phyloP scores from a whole-genome alignment of 2,113 vertebrate genomes.

The Fulmarus glacialis region DNA sequence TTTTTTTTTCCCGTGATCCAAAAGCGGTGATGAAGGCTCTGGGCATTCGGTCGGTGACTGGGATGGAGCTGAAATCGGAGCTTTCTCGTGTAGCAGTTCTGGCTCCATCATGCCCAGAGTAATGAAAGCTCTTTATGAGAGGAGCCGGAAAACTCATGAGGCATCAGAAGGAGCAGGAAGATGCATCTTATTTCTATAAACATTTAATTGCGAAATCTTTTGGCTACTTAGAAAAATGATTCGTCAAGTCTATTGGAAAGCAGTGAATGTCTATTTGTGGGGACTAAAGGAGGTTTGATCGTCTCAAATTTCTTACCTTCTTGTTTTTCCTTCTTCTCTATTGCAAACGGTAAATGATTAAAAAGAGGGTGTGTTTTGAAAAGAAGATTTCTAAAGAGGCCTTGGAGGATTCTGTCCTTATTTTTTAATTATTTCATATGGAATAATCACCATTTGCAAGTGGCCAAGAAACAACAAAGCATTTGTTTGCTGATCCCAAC shows the following conservation, averaged over 20 bases:
- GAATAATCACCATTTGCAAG: neutral
- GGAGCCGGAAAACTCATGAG: slow-evolving; percentile 2
- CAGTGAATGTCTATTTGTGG: neutral
- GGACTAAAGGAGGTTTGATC: neutral
- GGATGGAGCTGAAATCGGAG: neutral
- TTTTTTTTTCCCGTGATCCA: neutral
- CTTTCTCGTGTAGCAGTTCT: neutral
- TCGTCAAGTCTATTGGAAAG: slow-evolving; percentile 22
- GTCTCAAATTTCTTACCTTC: neutral
- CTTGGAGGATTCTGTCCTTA: neutral
- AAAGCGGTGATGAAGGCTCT: neutral
- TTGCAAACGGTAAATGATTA: neutral
- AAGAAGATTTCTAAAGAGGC: neutral
- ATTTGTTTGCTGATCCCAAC: neutral
- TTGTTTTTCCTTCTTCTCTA: neutral
- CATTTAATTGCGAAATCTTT: neutral
- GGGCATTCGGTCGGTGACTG: neutral
- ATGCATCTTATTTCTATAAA: slow-evolving; percentile 10
- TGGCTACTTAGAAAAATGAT: slow-evolving; percentile 25
- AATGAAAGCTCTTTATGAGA: slow-evolving; percentile 16
- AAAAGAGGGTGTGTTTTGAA: neutral
- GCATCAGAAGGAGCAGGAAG: slow-evolving; percentile 12
- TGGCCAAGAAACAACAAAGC: neutral
- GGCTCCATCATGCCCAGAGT: neutral
- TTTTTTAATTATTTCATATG: neutral